phyloP scores from a whole-genome alignment of 2,797 vertebrate species.

The Hafferia zeledoni region DNA sequence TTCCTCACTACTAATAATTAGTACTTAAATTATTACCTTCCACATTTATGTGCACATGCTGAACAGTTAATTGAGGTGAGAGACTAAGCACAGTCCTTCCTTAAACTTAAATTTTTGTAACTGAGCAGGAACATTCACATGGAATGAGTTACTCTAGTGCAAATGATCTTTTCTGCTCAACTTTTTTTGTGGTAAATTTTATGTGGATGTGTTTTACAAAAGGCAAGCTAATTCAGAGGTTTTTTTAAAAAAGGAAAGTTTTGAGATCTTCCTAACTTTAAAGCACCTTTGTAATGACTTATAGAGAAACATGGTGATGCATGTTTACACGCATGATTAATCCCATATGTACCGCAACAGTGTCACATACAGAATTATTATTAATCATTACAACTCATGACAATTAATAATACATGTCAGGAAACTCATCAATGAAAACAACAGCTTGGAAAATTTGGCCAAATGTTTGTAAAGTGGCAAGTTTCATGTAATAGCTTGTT shows the following conservation, averaged over 20 bases:
- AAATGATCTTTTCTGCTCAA: not conserved
- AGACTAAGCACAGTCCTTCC: not conserved
- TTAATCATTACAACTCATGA: not conserved
- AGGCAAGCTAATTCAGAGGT: not conserved
- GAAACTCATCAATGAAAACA: not conserved
- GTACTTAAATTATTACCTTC: not conserved
- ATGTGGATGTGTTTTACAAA: not conserved
- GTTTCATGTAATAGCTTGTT: not conserved
- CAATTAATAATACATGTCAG: not conserved
- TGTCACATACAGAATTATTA: not conserved
- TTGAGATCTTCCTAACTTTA: not conserved
- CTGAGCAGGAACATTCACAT: not conserved
- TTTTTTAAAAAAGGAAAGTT: not conserved
- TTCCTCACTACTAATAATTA: not conserved
- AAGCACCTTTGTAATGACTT: not conserved
- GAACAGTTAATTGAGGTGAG: not conserved
- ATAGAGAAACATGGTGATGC: not conserved
- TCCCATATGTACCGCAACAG: not conserved
- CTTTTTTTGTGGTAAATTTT: not conserved
- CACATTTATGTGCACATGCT: not conserved
- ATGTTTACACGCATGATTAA: not conserved
- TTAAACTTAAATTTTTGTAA: not conserved
- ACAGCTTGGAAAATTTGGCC: not conserved
- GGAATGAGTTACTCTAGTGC: not conserved
- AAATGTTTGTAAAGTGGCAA: not conserved